phyloP scores from a whole-genome alignment of 2,888 invertebrate species.

The Norana najaformis region DNA sequence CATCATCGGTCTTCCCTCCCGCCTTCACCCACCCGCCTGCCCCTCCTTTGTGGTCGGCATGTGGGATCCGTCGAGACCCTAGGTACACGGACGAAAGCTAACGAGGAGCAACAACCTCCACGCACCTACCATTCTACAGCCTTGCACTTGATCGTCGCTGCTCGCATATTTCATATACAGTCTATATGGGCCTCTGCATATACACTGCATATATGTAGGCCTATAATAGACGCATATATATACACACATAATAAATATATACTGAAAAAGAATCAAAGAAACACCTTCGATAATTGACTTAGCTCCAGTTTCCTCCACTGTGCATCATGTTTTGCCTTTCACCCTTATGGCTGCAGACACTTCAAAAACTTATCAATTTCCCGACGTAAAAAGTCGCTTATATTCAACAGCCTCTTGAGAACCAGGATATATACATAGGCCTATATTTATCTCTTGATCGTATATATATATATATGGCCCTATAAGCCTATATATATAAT shows the following conservation, averaged over 20 bases:
- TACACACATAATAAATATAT: not conserved
- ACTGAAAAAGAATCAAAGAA: slow-evolving; percentile 3
- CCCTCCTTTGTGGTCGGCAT: not conserved
- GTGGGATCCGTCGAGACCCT: slow-evolving; percentile 13
- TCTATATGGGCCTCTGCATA: not conserved
- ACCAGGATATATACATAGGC: not conserved
- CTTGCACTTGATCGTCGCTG: not conserved
- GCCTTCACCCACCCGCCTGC: not conserved
- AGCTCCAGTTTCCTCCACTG: not conserved
- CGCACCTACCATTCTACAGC: not conserved
- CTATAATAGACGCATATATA: not conserved
- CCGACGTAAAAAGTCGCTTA: not conserved
- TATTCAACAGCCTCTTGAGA: slow-evolving; percentile 5
- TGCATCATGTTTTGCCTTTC: not conserved
- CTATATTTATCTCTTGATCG: not conserved
- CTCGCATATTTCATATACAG: slow-evolving; percentile 1
- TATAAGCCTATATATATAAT: no score
- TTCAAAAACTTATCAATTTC: not conserved
- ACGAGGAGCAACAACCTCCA: not conserved
- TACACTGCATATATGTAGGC: no score
- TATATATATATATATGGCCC: not conserved
- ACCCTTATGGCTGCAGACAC: not conserved
- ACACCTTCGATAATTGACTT: not conserved
- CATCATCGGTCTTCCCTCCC: not conserved
- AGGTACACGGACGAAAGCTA: slow-evolving; percentile 7